These are phyloP conservation scores for Scaptomyza graminum DNA, from an alignment of 1,140 invertebrate species.

Conservation along the genomic window DNA sequence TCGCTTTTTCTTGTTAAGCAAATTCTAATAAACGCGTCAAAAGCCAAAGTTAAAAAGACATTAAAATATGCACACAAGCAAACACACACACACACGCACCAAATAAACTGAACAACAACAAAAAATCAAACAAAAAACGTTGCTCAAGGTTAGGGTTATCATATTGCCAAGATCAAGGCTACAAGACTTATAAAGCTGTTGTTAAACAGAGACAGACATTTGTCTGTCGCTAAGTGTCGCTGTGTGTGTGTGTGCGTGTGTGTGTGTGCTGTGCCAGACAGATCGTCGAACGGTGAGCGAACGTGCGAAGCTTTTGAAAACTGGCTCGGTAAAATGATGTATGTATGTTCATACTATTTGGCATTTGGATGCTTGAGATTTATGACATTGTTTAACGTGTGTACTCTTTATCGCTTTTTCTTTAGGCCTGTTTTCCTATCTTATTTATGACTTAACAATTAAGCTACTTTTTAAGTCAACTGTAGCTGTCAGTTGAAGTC, in stretches of 20 bases:
- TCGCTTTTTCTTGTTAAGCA: conserved; percentile 47
- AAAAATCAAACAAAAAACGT: conserved; percentile 75
- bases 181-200: conserved; percentile 39
- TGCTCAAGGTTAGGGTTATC: conserved; percentile 80
- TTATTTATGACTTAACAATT: background rate
- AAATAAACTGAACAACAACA: conserved; percentile 34
- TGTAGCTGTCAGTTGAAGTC: too few species aligned
- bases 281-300: conserved; percentile 57
- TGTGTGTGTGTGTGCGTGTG: background rate
- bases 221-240: conserved; percentile 43
- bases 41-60: conserved; percentile 62
- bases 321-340: conserved; percentile 45
- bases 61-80: conserved; percentile 70
- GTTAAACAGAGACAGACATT: conserved; percentile 49
- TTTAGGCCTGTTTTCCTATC: background rate
- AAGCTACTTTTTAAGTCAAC: too few species aligned
- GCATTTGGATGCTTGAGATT: conserved; percentile 20
- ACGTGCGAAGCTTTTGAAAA: conserved; percentile 56
- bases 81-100: conserved; percentile 12
- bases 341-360: conserved; percentile 12
- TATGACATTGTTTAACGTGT: conserved; percentile 18
- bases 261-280: conserved; percentile 56
- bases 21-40: conserved; percentile 51
- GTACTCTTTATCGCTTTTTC: background rate
- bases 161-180: conserved; percentile 80